These are phyloP conservation scores for Dicentrarchus labrax DNA, from an alignment of 2,113 vertebrate genomes.

Conservation along the genomic window DNA sequence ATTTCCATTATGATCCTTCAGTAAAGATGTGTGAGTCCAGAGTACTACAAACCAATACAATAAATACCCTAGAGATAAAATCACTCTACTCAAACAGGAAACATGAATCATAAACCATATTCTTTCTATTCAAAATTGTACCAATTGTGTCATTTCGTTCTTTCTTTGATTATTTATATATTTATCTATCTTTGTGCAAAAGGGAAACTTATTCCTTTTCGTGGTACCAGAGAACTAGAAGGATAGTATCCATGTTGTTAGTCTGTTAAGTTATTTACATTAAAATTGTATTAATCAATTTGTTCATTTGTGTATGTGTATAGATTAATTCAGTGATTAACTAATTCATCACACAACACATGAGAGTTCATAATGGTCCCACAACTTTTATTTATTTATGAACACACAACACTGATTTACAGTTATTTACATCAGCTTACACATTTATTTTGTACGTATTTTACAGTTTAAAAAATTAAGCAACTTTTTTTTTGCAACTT, in stretches of 20 bases:
- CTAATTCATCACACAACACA: background rate
- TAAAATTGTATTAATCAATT: background rate
- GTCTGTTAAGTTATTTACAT: background rate
- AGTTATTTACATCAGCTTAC: slow-evolving; percentile 43
- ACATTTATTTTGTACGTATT: background rate
- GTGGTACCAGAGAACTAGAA: background rate
- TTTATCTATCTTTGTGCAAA: background rate
- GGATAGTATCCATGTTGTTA: background rate
- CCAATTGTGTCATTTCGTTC: too few species aligned
- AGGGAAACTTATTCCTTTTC: background rate
- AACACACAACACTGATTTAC: slow-evolving; percentile 27
- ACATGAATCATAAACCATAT: too few species aligned
- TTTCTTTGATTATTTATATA: too few species aligned
- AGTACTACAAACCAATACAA: background rate
- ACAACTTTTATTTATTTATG: slow-evolving; percentile 34
- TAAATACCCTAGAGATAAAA: background rate
- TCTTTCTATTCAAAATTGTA: too few species aligned
- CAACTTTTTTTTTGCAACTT: background rate
- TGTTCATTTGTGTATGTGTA: too few species aligned
- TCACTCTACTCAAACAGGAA: too few species aligned
- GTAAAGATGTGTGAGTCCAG: background rate
- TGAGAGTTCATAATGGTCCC: slow-evolving; percentile 14
- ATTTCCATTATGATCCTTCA: too few species aligned
- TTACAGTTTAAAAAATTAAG: slow-evolving; percentile 6
- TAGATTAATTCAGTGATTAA: background rate